Evolutionary conservation across 2,888 invertebrate genomes (phyloP).

Genomic region (Lagria hirta): DNA sequence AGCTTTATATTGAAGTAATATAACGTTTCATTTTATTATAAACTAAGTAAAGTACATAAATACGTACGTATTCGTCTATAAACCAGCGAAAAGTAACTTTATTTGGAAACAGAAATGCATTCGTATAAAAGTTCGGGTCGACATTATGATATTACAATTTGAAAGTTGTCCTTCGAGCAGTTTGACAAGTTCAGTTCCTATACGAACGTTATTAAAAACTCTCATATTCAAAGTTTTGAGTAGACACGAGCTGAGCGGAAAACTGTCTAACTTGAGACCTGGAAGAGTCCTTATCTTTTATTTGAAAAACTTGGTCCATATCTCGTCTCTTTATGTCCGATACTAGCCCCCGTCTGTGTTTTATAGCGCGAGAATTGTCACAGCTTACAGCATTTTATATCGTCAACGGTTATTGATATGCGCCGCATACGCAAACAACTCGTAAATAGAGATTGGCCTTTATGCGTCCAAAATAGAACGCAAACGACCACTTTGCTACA

Average conservation of each 20-base stretch:
- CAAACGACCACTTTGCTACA: too few relatives aligned
- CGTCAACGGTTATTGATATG: slow-evolving; percentile 28
- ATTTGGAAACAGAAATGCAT: slow-evolving; percentile 7
- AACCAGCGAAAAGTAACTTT: slow-evolving; percentile 16
- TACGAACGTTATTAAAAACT: slow-evolving; percentile 42
- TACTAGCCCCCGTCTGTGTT: slow-evolving; percentile 40
- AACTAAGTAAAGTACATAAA: too few relatives aligned
- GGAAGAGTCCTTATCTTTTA: slow-evolving; percentile 43
- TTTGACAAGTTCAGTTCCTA: slow-evolving; percentile 39
- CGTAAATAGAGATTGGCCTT: slow-evolving; percentile 21
- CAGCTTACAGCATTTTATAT: slow-evolving; percentile 32
- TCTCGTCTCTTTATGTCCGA: slow-evolving; percentile 43
- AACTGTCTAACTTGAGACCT: slow-evolving; percentile 38
- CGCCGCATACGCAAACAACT: slow-evolving; percentile 28
- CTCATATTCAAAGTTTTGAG: slow-evolving; percentile 40
- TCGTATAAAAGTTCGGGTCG: slow-evolving; percentile 10
- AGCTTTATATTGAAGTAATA: too few relatives aligned
- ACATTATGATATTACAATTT: slow-evolving; percentile 30
- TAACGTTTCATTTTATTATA: too few relatives aligned
- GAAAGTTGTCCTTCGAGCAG: slow-evolving; percentile 31
- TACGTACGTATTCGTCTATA: too few relatives aligned
- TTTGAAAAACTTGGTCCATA: slow-evolving; percentile 47
- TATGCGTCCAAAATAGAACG: background rate
- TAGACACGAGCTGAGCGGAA: slow-evolving; percentile 35
- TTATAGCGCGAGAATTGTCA: slow-evolving; percentile 43